A percentile compares a stretch with the other conserved stretches of the same genome.
Conservation (phyloP, 2,113 vertebrate genomes). For the Pyxicephalus adspersus region DNA sequence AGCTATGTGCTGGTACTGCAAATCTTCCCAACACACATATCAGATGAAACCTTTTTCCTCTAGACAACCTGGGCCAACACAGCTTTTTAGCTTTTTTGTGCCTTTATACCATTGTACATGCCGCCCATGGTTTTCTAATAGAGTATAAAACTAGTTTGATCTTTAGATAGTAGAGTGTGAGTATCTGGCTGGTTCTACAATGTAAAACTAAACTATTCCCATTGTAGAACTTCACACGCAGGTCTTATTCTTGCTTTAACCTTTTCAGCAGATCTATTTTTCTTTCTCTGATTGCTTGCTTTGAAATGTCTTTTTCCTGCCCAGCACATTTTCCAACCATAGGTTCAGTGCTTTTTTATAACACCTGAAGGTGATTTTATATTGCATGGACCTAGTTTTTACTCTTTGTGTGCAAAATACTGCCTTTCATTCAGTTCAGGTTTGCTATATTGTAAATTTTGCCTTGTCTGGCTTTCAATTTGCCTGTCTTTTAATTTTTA, state of each 20-base stretch:
- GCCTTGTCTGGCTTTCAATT: slow-evolving; percentile 21
- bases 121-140: slow-evolving; percentile 27
- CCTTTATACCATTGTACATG: slow-evolving; percentile 6
- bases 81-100: not conserved
- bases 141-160: slow-evolving; percentile 38
- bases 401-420: slow-evolving; percentile 11
- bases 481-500: slow-evolving; percentile 26
- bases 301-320: slow-evolving; percentile 27
- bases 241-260: slow-evolving; percentile 23
- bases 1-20: not conserved
- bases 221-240: slow-evolving; percentile 12
- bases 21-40: slow-evolving; percentile 11
- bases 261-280: slow-evolving; percentile 35
- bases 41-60: slow-evolving; percentile 16
- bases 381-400: not conserved
- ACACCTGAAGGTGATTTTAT: not conserved
- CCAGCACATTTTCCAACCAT: slow-evolving; percentile 12
- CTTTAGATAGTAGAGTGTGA: slow-evolving; percentile 33
- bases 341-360: not conserved
- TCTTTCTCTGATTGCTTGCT: slow-evolving; percentile 15
- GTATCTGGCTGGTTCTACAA: slow-evolving; percentile 14
- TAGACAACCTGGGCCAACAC: not conserved
- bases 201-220: slow-evolving; percentile 20
- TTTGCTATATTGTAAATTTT: slow-evolving; percentile 6
- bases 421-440: slow-evolving; percentile 12